Percentiles rank a stretch among this genome's conserved stretches.
phyloP scores from a whole-genome alignment of 1,140 invertebrate species.

The Grapholita molesta region DNA sequence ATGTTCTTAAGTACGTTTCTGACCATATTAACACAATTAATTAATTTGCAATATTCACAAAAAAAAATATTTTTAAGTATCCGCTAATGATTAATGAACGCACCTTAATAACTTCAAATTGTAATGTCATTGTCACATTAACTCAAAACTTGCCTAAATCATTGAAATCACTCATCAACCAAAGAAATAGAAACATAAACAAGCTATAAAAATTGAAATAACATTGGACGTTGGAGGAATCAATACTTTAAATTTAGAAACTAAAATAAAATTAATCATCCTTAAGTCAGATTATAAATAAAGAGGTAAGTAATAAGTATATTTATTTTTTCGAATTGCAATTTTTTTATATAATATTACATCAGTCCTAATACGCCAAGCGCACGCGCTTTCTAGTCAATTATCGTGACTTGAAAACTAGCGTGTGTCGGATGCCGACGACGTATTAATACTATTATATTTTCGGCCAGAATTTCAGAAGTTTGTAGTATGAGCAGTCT shows the following conservation, averaged over 20 bases:
- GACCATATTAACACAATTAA: too few species aligned
- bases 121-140: constrained; percentile 7
- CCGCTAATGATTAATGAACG: background rate
- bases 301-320: background rate
- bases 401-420: background rate
- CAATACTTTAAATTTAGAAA: too few species aligned
- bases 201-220: background rate
- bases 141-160: constrained; percentile 4
- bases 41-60: too few species aligned
- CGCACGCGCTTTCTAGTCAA: background rate
- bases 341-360: background rate
- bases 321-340: background rate
- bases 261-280: too few species aligned
- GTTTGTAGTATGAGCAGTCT: constrained; percentile 3
- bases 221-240: background rate
- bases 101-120: background rate
- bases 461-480: background rate
- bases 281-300: background rate
- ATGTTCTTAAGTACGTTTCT: too few species aligned
- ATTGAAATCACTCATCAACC: background rate
- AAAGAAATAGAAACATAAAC: constrained; percentile 14
- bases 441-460: constrained; percentile 13
- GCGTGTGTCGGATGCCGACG: background rate
- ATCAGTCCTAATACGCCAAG: background rate
- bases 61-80: too few species aligned